Evolutionary conservation across 2,797 vertebrate genomes (phyloP).

Genomic region (Cossypha caffra): DNA sequence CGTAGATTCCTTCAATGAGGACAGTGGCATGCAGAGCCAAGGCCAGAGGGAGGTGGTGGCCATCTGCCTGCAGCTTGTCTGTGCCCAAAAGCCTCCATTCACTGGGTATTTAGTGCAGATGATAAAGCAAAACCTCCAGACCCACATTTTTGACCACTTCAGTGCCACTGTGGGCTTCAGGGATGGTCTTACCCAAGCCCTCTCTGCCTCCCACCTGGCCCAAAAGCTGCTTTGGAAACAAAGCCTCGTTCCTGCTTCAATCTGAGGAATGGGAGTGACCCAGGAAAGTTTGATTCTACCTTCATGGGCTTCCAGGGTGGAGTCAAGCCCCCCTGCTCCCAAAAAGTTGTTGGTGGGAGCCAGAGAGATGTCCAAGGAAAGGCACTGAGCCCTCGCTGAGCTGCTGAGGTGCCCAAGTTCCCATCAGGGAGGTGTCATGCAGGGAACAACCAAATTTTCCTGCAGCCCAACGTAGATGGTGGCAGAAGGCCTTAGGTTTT

Average conservation of each 20-base stretch:
- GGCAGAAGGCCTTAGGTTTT: not conserved
- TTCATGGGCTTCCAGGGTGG: not conserved
- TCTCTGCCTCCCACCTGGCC: not conserved
- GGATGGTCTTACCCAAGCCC: not conserved
- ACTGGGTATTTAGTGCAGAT: not conserved
- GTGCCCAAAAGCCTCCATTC: not conserved
- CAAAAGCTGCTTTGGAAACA: not conserved
- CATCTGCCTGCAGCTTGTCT: not conserved
- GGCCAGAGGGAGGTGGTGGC: not conserved
- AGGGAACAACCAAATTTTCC: not conserved
- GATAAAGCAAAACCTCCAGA: not conserved
- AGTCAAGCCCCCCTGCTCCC: not conserved
- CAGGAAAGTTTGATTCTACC: not conserved
- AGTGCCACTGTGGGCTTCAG: accelerated
- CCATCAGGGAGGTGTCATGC: not conserved
- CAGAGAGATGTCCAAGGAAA: not conserved
- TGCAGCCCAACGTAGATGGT: not conserved
- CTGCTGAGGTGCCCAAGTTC: not conserved
- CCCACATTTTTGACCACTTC: accelerated
- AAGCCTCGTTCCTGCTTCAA: not conserved
- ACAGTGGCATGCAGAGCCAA: not conserved
- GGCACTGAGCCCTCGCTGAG: accelerated
- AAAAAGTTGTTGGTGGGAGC: not conserved
- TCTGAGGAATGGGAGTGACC: not conserved
- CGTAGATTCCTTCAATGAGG: not conserved